These are phyloP conservation scores for Danio kyathit DNA, from an alignment of 2,797 vertebrate species.

Conservation along the genomic window DNA sequence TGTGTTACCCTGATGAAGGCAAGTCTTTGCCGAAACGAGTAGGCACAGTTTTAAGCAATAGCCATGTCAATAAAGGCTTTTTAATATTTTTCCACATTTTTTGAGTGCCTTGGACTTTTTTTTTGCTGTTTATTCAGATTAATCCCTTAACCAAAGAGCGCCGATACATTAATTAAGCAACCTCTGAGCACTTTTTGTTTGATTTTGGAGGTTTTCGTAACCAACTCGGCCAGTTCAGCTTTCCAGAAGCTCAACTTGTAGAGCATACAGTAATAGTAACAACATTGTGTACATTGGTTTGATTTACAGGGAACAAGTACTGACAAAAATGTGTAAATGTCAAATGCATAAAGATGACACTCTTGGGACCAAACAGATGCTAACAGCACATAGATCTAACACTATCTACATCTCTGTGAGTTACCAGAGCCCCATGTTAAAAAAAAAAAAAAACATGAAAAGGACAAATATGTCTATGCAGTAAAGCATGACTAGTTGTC, in stretches of 20 bases:
- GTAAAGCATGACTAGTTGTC: background rate
- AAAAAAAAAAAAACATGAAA: background rate
- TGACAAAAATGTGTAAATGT: constrained; percentile 10
- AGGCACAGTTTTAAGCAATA: no score
- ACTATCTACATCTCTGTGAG: background rate
- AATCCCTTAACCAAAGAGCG: no score
- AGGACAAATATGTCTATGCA: background rate
- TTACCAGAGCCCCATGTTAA: background rate
- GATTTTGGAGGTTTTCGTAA: background rate
- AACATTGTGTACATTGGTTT: background rate
- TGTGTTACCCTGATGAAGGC: no score
- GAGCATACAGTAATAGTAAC: background rate
- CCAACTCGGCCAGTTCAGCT: no score
- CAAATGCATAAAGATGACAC: constrained; percentile 11
- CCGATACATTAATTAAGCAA: no score
- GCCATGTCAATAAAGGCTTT: no score
- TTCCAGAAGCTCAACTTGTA: constrained; percentile 1
- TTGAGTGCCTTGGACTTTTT: no score
- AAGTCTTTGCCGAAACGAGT: no score
- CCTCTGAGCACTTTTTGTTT: no score
- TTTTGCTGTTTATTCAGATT: no score
- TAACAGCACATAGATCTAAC: constrained; percentile 1
- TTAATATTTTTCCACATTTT: no score
- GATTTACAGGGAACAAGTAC: background rate
- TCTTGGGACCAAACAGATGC: background rate